phyloP scores from a whole-genome alignment of 2,888 invertebrate species.

The Hirtodrosophila duncani region DNA sequence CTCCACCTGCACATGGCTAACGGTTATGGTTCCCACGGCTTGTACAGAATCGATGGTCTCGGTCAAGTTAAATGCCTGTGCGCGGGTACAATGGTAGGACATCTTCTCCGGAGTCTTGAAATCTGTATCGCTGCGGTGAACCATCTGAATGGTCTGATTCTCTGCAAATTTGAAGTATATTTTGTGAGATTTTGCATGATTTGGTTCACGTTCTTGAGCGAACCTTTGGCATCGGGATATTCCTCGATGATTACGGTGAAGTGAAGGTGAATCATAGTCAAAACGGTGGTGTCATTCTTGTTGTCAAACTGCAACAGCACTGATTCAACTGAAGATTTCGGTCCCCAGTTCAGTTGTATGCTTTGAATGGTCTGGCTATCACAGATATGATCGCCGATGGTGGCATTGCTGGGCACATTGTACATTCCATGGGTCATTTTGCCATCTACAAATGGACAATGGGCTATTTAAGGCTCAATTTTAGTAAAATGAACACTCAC shows the following conservation, averaged over 20 bases:
- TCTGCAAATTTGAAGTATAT: conserved; percentile 47
- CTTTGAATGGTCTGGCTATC: conserved; percentile 73
- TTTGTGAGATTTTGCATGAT: not conserved
- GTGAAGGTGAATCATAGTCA: conserved; percentile 63
- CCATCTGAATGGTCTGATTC: conserved; percentile 77
- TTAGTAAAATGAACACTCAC: conserved; percentile 39
- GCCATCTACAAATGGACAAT: conserved; percentile 45
- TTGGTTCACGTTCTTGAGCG: not conserved
- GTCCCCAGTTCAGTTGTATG: conserved; percentile 77
- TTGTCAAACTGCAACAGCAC: conserved; percentile 78
- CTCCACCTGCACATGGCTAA: conserved; percentile 85
- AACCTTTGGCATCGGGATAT: conserved; percentile 77
- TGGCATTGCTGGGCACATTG: conserved; percentile 79
- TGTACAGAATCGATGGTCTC: conserved; percentile 51
- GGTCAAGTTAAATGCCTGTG: conserved; percentile 81
- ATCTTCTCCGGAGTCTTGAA: conserved; percentile 82
- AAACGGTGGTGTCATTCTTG: conserved; percentile 74
- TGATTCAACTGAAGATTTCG: conserved; percentile 38
- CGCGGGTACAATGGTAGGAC: conserved; percentile 86
- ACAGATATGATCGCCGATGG: conserved; percentile 77
- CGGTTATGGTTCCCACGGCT: conserved; percentile 80
- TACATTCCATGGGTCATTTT: conserved; percentile 72
- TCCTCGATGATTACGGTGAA: conserved; percentile 68
- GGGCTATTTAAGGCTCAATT: not conserved
- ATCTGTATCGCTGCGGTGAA: conserved; percentile 77